Evolutionary conservation across 2,113 vertebrate genomes (phyloP).

Genomic region (Nannobrachium achirus): DNA sequence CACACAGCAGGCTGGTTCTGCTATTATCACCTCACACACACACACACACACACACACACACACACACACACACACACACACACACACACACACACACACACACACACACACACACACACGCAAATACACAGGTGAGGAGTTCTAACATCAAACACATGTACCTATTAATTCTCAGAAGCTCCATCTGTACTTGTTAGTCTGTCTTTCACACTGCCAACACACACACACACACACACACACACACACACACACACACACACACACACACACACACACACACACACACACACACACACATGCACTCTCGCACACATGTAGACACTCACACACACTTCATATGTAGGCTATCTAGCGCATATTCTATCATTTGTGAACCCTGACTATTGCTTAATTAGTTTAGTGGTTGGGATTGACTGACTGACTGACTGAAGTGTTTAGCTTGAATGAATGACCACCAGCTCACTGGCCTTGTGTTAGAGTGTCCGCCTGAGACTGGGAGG

Average conservation of each 20-base stretch:
- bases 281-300: slow-evolving; percentile 22
- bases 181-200: slow-evolving; percentile 63
- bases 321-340: neutral
- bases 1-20: neutral
- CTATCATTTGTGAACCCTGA: too few relatives aligned
- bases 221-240: slow-evolving; percentile 25
- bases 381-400: too few relatives aligned
- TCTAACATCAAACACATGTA: slow-evolving; percentile 60
- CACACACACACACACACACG: slow-evolving; percentile 17
- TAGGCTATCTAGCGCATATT: too few relatives aligned
- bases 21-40: too few relatives aligned
- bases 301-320: neutral
- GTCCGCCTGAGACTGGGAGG: too few relatives aligned
- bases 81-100: slow-evolving; percentile 17
- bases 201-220: slow-evolving; percentile 55
- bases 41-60: too few relatives aligned
- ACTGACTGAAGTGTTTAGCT: too few relatives aligned
- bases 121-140: slow-evolving; percentile 28
- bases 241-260: slow-evolving; percentile 24
- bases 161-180: slow-evolving; percentile 64
- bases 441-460: too few relatives aligned
- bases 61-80: neutral
- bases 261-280: slow-evolving; percentile 3
- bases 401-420: too few relatives aligned
- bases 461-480: too few relatives aligned